A percentile compares a stretch with the other conserved stretches of the same genome.
Conservation (phyloP, 2,888 invertebrate genomes). For the Lasioglossum lativentre region DNA sequence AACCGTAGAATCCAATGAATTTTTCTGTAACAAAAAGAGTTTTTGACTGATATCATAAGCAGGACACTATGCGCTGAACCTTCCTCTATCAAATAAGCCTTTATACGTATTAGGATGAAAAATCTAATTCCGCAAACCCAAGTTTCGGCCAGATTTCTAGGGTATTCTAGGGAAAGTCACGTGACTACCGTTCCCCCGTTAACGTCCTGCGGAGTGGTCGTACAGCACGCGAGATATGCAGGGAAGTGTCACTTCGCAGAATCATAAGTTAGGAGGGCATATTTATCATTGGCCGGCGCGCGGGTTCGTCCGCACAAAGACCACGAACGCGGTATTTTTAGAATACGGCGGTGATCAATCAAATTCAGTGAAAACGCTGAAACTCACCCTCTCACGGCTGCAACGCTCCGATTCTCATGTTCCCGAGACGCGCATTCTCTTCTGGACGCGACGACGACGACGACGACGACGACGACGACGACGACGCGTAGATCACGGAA, state of each 20-base stretch:
- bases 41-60: too few species aligned
- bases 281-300: neutral
- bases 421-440: conserved; percentile 10
- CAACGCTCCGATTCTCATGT: conserved; percentile 24
- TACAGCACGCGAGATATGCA: neutral
- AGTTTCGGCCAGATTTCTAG: too few species aligned
- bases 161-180: too few species aligned
- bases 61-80: too few species aligned
- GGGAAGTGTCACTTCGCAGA: neutral
- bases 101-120: too few species aligned
- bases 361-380: neutral
- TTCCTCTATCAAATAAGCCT: too few species aligned
- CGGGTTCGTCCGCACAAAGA: neutral
- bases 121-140: too few species aligned
- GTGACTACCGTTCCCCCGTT: too few species aligned
- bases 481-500: neutral
- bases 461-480: too few species aligned
- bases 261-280: neutral
- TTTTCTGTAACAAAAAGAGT: too few species aligned
- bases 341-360: neutral
- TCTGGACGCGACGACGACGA: neutral
- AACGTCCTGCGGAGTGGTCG: neutral
- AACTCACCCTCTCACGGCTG: conserved; percentile 47
- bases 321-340: neutral
- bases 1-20: too few species aligned